A percentile compares a stretch with the other conserved stretches of the same genome.
Evolutionary conservation across 2,888 invertebrate genomes (phyloP).

Genomic region (Drosophila atroscutellata): DNA sequence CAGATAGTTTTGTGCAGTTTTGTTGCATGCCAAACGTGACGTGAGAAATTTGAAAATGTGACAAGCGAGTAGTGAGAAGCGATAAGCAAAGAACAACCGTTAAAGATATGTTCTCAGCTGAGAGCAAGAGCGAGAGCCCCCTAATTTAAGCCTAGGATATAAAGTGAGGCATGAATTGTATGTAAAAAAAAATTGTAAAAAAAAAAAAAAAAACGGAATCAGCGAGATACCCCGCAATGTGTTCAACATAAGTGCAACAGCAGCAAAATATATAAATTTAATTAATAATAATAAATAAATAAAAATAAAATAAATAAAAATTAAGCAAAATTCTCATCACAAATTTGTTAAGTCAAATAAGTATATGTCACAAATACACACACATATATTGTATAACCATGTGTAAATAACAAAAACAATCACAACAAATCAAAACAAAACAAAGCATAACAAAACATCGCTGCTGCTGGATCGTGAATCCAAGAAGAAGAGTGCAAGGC

Average conservation of each 20-base stretch:
- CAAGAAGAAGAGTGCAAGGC: conserved; percentile 22
- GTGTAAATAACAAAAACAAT: conserved; percentile 25
- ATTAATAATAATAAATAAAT: not conserved
- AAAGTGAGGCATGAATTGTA: conserved; percentile 31
- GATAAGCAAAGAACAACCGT: conserved; percentile 23
- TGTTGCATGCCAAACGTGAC: conserved; percentile 39
- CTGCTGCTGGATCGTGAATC: conserved; percentile 50
- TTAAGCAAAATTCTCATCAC: not conserved
- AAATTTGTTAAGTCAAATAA: conserved; percentile 22
- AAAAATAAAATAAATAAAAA: conserved; percentile 4
- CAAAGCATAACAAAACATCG: conserved; percentile 22
- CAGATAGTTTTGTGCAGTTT: conserved; percentile 31
- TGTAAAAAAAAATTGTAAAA: conserved; percentile 17
- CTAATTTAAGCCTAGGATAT: conserved; percentile 40
- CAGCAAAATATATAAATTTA: conserved; percentile 3
- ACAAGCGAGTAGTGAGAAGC: conserved; percentile 17
- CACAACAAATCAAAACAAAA: conserved; percentile 25
- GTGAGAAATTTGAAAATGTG: conserved; percentile 42
- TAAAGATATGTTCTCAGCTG: conserved; percentile 19
- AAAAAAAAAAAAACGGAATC: conserved; percentile 8
- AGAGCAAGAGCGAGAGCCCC: conserved; percentile 19
- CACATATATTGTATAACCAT: conserved; percentile 11
- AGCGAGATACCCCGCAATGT: conserved; percentile 55
- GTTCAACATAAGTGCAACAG: conserved; percentile 46
- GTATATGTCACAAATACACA: conserved; percentile 9